A percentile compares a stretch with the other conserved stretches of the same genome.
Evolutionary conservation across 2,888 invertebrate genomes (phyloP).

Genomic region (Drosophila prolongata): DNA sequence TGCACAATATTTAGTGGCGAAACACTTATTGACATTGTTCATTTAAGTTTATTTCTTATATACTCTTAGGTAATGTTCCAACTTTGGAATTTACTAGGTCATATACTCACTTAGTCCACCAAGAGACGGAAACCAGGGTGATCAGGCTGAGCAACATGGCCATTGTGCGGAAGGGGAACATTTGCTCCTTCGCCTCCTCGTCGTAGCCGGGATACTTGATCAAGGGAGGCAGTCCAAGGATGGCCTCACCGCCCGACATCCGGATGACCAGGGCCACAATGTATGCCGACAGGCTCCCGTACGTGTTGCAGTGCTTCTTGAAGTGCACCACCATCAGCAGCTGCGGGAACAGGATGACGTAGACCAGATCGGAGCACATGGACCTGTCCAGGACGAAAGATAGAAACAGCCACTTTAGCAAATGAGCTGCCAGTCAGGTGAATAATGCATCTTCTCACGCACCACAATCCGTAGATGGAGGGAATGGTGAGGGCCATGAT

Average conservation of each 20-base stretch:
- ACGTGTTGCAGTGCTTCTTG: constrained; percentile 97
- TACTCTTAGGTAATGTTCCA: too few relatives aligned
- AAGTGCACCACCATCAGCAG: constrained; percentile 99
- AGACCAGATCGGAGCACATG: constrained; percentile 99
- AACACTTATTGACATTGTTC: too few relatives aligned
- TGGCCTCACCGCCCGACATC: constrained; percentile 94
- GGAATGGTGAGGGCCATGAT: constrained; percentile 98
- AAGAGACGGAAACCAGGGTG: constrained; percentile 92
- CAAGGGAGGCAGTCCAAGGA: constrained; percentile 92
- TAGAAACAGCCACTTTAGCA: constrained; percentile 21
- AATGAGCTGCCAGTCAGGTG: constrained; percentile 39
- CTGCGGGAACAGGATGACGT: constrained; percentile 99
- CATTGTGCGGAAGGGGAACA: constrained; percentile 98
- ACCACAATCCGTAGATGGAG: constrained; percentile 99
- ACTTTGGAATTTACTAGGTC: too few relatives aligned
- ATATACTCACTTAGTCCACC: constrained; percentile 89
- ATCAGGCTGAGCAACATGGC: constrained; percentile 95
- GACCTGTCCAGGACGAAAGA: constrained; percentile 87
- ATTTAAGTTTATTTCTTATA: too few relatives aligned
- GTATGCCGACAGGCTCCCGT: constrained; percentile 96
- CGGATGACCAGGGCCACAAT: constrained; percentile 93
- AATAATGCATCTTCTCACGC: constrained; percentile 76
- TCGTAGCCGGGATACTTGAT: constrained; percentile 95
- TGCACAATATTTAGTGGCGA: too few relatives aligned
- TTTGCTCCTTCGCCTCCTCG: constrained; percentile 88